Percentiles rank a stretch among this genome's conserved stretches.
These are phyloP conservation scores for Eulacestoma nigropectus DNA, from an alignment of 2,113 vertebrate genomes.

Conservation along the genomic window DNA sequence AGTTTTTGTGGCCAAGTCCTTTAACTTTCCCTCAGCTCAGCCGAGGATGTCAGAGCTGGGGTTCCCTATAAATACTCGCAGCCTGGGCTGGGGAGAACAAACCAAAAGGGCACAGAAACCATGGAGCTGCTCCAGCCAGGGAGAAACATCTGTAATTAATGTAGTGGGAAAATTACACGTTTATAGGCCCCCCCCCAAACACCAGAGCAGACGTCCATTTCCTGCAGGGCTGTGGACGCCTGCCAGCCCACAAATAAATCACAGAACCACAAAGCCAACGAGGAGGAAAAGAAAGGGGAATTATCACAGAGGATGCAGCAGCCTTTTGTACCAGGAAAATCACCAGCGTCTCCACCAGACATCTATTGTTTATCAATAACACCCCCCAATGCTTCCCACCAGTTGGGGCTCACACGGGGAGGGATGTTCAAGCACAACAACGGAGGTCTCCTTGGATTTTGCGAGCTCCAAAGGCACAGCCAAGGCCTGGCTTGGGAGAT, in stretches of 20 bases:
- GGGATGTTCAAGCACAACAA: not conserved
- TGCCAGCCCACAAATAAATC: slow-evolving; percentile 35
- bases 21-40: not conserved
- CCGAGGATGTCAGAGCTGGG: not conserved
- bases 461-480: not conserved
- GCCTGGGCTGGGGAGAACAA: not conserved
- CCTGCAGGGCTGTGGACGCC: not conserved
- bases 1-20: not conserved
- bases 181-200: not conserved
- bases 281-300: slow-evolving; percentile 10
- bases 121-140: not conserved
- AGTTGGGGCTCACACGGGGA: not conserved
- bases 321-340: slow-evolving; percentile 13
- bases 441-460: not conserved
- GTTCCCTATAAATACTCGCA: not conserved
- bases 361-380: slow-evolving; percentile 7
- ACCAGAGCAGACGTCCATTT: slow-evolving; percentile 37
- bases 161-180: not conserved
- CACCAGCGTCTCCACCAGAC: slow-evolving; percentile 3
- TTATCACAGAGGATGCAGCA: not conserved
- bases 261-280: not conserved
- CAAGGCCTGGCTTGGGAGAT: not conserved
- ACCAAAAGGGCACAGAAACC: not conserved
- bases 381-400: not conserved
- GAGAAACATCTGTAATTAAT: not conserved